A percentile compares a stretch with the other conserved stretches of the same genome.
Evolutionary conservation across 2,888 invertebrate species (phyloP).

Genomic region (Tipula unca): DNA sequence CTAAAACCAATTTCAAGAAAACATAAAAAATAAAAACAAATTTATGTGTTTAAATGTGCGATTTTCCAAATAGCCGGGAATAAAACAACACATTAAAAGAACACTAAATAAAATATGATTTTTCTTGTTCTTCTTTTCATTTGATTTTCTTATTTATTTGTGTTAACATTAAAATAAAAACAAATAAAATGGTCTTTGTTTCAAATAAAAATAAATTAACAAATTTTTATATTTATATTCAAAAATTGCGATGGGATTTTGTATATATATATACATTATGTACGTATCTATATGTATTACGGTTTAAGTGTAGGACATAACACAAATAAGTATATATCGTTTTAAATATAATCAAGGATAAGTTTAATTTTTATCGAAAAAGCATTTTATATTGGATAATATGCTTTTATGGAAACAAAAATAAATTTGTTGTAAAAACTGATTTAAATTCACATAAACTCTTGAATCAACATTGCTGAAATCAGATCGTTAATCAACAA

Average conservation of each 20-base stretch:
- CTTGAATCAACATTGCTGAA: too few relatives aligned
- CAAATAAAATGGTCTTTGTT: constrained; percentile 3
- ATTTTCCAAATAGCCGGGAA: background rate
- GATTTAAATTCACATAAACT: too few relatives aligned
- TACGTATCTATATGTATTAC: background rate
- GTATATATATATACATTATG: background rate
- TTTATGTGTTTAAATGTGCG: background rate
- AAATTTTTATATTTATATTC: background rate
- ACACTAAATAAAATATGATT: background rate
- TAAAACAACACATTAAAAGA: background rate
- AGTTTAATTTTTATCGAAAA: background rate
- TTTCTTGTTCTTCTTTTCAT: background rate
- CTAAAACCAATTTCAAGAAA: constrained; percentile 14
- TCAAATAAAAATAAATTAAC: constrained; percentile 14
- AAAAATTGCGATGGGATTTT: background rate
- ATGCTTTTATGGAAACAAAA: background rate
- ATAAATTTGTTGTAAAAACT: too few relatives aligned
- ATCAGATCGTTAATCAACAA: too few relatives aligned
- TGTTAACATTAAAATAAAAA: background rate
- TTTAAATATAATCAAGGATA: background rate
- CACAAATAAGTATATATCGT: background rate
- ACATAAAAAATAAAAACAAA: background rate
- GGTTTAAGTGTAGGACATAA: background rate
- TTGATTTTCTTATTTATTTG: background rate
- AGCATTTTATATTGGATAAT: background rate